A percentile compares a stretch with the other conserved stretches of the same genome.
phyloP scores from a whole-genome alignment of 2,797 vertebrate genomes.

The Hydrophis major region DNA sequence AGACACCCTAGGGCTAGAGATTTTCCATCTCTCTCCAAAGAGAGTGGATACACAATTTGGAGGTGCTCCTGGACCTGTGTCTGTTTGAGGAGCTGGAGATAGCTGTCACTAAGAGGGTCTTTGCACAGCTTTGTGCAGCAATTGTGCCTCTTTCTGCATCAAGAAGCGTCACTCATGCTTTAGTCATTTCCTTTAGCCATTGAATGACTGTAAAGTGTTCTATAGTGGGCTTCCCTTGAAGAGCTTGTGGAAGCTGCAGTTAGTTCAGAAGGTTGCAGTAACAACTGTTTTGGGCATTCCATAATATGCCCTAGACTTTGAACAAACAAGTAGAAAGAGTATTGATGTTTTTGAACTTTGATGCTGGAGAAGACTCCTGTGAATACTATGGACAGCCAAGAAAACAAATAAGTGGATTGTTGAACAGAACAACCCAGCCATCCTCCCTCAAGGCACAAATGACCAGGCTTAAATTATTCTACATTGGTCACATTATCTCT shows the following conservation, averaged over 20 bases:
- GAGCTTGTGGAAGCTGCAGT: background rate
- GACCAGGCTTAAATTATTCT: background rate
- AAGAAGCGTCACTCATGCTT: background rate
- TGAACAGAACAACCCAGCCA: background rate
- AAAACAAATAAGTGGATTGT: background rate
- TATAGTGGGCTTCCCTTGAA: background rate
- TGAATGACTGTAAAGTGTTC: background rate
- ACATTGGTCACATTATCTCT: background rate
- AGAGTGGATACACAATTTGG: background rate
- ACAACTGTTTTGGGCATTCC: background rate
- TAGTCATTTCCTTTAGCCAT: background rate
- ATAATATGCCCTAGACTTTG: background rate
- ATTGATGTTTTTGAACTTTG: background rate
- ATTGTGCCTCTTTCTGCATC: background rate
- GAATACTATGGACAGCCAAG: background rate
- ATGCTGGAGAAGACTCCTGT: background rate
- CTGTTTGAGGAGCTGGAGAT: background rate
- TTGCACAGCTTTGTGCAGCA: background rate
- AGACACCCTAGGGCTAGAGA: background rate
- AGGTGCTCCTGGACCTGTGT: background rate
- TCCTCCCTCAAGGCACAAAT: background rate
- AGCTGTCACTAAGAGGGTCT: background rate
- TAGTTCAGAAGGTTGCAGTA: background rate
- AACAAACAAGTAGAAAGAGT: background rate
- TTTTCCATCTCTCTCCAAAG: background rate